These are phyloP conservation scores for Carpatolechia fugitivella DNA, from an alignment of 2,888 invertebrate genomes.

Conservation along the genomic window DNA sequence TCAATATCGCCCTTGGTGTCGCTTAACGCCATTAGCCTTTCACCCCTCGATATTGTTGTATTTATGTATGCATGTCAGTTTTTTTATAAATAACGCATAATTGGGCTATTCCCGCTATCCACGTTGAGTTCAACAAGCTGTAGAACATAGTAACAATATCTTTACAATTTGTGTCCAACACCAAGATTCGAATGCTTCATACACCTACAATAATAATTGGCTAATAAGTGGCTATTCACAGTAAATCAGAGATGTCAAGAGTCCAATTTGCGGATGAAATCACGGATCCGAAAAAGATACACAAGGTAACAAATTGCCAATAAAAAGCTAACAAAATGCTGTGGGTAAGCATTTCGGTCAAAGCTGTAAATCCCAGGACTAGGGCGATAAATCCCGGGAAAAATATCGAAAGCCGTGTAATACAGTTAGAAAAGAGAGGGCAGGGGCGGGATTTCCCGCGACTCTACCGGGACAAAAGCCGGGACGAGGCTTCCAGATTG, in stretches of 20 bases:
- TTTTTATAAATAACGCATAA: too few relatives aligned
- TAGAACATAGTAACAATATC: too few relatives aligned
- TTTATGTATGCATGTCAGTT: too few relatives aligned
- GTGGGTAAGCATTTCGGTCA: slow-evolving; percentile 72
- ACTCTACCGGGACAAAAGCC: slow-evolving; percentile 30
- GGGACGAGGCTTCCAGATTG: slow-evolving; percentile 17
- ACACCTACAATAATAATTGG: not conserved
- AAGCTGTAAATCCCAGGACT: slow-evolving; percentile 70
- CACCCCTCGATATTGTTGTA: too few relatives aligned
- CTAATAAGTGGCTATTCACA: slow-evolving; percentile 9
- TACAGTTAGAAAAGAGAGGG: slow-evolving; percentile 46
- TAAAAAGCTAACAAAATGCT: slow-evolving; percentile 75
- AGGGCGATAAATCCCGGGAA: slow-evolving; percentile 62
- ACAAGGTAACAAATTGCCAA: slow-evolving; percentile 74
- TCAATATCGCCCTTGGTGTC: too few relatives aligned
- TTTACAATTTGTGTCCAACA: too few relatives aligned
- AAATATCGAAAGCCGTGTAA: slow-evolving; percentile 70
- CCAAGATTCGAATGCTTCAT: not conserved
- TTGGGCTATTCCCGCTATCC: too few relatives aligned
- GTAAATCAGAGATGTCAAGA: slow-evolving; percentile 35
- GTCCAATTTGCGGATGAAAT: slow-evolving; percentile 60
- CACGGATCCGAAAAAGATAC: slow-evolving; percentile 65
- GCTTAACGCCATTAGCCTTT: too few relatives aligned
- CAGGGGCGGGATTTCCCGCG: slow-evolving; percentile 33
- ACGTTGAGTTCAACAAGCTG: too few relatives aligned